Base-by-base conservation (phyloP, 2,797 vertebrate genomes). In the Thamnophis elegans region DNA sequence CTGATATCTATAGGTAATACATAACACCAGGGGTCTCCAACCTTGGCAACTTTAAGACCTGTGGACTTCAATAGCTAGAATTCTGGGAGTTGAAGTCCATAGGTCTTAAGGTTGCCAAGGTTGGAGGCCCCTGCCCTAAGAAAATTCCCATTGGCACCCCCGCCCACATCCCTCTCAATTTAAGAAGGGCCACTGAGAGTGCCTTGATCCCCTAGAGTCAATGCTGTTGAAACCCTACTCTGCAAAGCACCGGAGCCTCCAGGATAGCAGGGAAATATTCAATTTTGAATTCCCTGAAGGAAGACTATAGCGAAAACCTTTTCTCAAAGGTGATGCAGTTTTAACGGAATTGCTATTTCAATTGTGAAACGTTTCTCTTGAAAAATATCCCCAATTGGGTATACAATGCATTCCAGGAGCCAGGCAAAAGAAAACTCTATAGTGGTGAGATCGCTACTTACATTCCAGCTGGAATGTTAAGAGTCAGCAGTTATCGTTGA, bases 271-370 rank as follows among this genome's bases (percentile, higher is more conserved):
- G 56, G 42, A 78, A 88, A 36, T 68, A 73, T 82, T 91, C 73
- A 85, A 60, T 91, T 82, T 42, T 18, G 25, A 88, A 82, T 62
- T 60, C 56, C 86, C 65, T 54, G 32, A 54, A 59, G 82, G 85
- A 88, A 32, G 51, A 12, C 51, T 90, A 16, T 42, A 51, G 60
- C 36, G 60, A 73, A 87, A 65, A 87, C 6, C 4, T 82, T 82
- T 93, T 47, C 89, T 54, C 85, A 62, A 88, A n/a, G 42, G 92
- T 53, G 58, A 90, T 68, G 85, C 54, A 55, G 32, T 88, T 91
- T 73, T 85, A 91, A 93, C 85, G 28, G 4, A 85, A 93, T 65
- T 88, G 68, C 51, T 55, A 4, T 60, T 78, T 88, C 51, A 6
- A 85, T 88, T 88, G 65, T n/a, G 26, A 82, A 91, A 12, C 20